phyloP scores from a whole-genome alignment of 2,888 invertebrate genomes.

The Monoplex corrugatus region DNA sequence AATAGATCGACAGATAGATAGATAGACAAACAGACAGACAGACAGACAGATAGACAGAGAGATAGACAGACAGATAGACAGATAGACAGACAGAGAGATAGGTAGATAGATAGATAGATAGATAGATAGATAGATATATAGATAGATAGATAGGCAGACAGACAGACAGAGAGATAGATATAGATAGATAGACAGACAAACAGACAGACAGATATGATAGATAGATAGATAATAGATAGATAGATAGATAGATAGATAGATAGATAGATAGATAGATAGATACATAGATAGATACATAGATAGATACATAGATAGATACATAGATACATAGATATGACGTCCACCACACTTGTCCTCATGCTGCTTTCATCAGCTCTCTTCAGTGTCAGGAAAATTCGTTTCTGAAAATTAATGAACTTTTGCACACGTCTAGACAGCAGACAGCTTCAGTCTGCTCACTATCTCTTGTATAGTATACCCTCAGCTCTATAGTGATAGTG shows the following conservation, averaged over 20 bases:
- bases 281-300: background rate
- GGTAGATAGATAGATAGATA: background rate
- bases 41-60: background rate
- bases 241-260: background rate
- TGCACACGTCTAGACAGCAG: too few species aligned
- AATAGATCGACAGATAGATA: background rate
- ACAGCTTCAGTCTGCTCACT: too few species aligned
- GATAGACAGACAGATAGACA: too few species aligned
- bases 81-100: background rate
- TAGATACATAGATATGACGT: background rate
- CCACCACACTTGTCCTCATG: too few species aligned
- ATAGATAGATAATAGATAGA: conserved; percentile 4
- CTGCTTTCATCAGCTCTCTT: too few species aligned
- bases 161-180: background rate
- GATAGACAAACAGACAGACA: background rate
- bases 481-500: too few species aligned
- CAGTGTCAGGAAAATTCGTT: too few species aligned
- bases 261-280: conserved; percentile 8
- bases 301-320: too few species aligned
- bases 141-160: background rate
- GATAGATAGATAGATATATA: background rate
- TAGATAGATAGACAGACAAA: background rate
- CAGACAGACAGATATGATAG: background rate
- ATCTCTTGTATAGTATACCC: too few species aligned
- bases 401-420: too few species aligned